A percentile compares a stretch with the other conserved stretches of the same genome.
These are phyloP conservation scores for Lepus oiostolus DNA, from an alignment of 2,797 vertebrate species.

Conservation along the genomic window DNA sequence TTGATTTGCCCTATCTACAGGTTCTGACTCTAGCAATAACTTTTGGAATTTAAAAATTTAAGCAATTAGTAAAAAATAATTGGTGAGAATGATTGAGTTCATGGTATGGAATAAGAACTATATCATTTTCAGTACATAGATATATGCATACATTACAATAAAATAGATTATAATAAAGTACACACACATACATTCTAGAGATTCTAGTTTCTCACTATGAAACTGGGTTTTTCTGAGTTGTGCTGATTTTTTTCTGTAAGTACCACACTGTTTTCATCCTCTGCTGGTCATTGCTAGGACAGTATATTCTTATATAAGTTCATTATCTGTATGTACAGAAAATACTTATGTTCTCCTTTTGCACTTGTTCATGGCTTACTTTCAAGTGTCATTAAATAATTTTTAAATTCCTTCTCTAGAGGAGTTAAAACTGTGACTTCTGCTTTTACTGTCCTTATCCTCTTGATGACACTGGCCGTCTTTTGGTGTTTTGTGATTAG, in stretches of 20 bases:
- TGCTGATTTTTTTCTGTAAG: not conserved
- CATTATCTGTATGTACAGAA: not conserved
- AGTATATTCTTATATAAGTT: not conserved
- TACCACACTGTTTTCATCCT: not conserved
- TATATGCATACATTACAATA: not conserved
- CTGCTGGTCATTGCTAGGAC: not conserved
- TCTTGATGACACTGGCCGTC: not conserved
- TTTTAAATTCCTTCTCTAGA: not conserved
- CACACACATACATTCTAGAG: not conserved
- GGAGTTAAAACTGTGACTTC: not conserved
- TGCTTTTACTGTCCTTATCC: not conserved
- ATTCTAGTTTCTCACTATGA: not conserved
- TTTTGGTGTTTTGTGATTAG: not conserved
- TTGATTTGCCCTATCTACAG: not conserved
- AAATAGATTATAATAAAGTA: not conserved
- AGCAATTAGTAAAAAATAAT: slow-evolving; percentile 21
- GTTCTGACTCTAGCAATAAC: not conserved
- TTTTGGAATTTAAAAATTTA: slow-evolving; percentile 32
- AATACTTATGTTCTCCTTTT: not conserved
- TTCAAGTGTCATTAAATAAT: not conserved
- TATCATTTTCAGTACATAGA: not conserved
- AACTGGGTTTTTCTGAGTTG: not conserved
- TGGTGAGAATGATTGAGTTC: slow-evolving; percentile 3
- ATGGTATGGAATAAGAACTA: not conserved
- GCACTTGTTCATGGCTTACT: not conserved